Conservation (phyloP, 2,113 vertebrate species). For the Columba livia region DNA sequence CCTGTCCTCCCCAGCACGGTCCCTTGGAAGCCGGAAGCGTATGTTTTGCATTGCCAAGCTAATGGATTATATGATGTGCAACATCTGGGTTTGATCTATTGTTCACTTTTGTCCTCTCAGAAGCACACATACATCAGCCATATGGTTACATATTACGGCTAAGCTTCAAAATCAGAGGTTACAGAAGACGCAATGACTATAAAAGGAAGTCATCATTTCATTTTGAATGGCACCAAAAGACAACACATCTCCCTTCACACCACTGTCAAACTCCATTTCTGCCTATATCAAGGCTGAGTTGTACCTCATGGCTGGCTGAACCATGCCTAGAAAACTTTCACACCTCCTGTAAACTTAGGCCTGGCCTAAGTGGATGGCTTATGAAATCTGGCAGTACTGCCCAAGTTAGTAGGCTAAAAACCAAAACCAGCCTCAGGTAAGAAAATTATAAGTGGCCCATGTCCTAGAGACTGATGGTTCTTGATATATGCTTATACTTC, state of each 20-base stretch:
- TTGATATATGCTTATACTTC: background rate
- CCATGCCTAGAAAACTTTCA: background rate
- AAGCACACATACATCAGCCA: background rate
- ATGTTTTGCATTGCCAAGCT: background rate
- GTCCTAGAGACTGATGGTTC: background rate
- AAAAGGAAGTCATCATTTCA: background rate
- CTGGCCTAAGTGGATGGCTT: background rate
- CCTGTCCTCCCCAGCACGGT: fast-evolving
- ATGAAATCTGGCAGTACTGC: background rate
- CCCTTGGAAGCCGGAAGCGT: background rate
- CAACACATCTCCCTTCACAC: background rate
- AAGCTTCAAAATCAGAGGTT: background rate
- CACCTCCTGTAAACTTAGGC: background rate
- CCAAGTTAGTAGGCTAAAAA: background rate
- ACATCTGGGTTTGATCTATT: background rate
- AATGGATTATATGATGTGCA: background rate
- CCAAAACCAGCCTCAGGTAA: background rate
- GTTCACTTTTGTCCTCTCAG: background rate
- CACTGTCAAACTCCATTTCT: background rate
- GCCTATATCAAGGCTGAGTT: background rate
- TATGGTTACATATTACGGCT: background rate
- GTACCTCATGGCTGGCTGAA: background rate
- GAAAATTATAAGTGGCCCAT: fast-evolving
- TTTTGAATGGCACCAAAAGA: background rate
- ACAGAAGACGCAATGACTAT: background rate